Base-by-base conservation (phyloP, 2,113 vertebrate species). In the Nansenia antarctica region DNA sequence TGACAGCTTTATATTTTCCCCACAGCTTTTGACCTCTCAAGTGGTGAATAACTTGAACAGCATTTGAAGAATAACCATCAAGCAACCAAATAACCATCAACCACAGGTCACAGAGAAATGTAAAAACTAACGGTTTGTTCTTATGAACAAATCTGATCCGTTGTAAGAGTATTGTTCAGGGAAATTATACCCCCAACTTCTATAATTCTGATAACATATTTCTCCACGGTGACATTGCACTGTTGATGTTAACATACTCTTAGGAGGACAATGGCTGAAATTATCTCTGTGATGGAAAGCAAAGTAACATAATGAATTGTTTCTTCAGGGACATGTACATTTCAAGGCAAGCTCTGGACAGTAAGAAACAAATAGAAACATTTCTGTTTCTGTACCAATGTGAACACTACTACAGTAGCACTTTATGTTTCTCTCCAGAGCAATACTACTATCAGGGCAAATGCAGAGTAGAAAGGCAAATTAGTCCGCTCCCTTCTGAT, bases 181-280 rank as follows among this genome's bases (percentile, higher is more conserved):
- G 14, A 42, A 42, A 42, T n/a, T n/a, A 42, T 5, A 42, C 3
- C 39, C 12, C 5, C 1, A 4, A 14, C 39, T 42, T 42, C 39
- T 42, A 14, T 18, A 3, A 15, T 14, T 42, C 18, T 42, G 39
- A 42, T 14, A 5, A 4, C 18, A 42, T 42, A 5, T 60, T 39
- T 55, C n/a, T 32, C 24, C 53, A 55, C 24, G 26, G 35, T 26
- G 9, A 37, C 53, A 58, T 64, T 65, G 31, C 37, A 52, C 61
- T 59, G 64, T 62, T 67, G 35, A 67, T 74, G 31, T 47, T 27
- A 26, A 24, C 34, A 57, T 18, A 26, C 35, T 58, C 71, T 67
- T 62, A 64, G 32, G 29, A 59, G 22, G 29, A 66, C 2, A 62
- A n/a, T 5, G 34, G 26, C 29, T 64, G 35, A 49, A 67, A 70